These are phyloP conservation scores for Periophthalmodon schlosseri DNA, from an alignment of 2,113 vertebrate genomes.

Conservation along the genomic window DNA sequence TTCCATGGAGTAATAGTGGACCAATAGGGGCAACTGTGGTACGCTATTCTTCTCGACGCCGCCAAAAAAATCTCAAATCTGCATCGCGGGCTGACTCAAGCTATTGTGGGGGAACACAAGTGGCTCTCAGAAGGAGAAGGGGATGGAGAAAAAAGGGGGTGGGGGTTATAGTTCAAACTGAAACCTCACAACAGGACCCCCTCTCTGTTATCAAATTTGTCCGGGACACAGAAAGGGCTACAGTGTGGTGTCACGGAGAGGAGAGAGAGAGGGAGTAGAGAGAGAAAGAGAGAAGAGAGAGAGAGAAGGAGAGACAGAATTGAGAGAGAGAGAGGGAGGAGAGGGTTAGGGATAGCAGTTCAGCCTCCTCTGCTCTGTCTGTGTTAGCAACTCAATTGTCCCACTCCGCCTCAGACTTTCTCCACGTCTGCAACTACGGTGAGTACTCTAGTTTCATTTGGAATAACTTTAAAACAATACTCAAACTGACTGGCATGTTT, in stretches of 20 bases:
- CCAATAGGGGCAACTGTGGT: constrained; percentile 61
- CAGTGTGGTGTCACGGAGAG: constrained; percentile 56
- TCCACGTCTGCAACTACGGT: constrained; percentile 32
- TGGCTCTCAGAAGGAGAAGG: constrained; percentile 75
- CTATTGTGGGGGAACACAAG: constrained; percentile 80
- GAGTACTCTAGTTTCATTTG: constrained; percentile 13
- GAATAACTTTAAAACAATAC: neutral
- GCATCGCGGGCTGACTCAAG: constrained; percentile 71
- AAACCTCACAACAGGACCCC: constrained; percentile 63
- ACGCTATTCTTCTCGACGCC: constrained; percentile 71
- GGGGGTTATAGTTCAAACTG: constrained; percentile 74
- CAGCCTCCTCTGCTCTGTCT: constrained; percentile 11
- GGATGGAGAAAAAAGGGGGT: constrained; percentile 64
- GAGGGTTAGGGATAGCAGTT: neutral
- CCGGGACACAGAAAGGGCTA: constrained; percentile 70
- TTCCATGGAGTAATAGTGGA: constrained; percentile 82
- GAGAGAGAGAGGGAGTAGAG: constrained; percentile 27
- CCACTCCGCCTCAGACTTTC: constrained; percentile 4
- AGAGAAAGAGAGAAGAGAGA: neutral
- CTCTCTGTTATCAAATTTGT: constrained; percentile 78
- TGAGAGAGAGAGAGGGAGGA: constrained; percentile 37
- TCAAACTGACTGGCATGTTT: neutral
- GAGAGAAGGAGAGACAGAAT: neutral
- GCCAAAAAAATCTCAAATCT: constrained; percentile 43
- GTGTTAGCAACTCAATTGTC: constrained; percentile 1